Conservation (phyloP, 1,140 invertebrate genomes). For the Whitmania pigra region DNA sequence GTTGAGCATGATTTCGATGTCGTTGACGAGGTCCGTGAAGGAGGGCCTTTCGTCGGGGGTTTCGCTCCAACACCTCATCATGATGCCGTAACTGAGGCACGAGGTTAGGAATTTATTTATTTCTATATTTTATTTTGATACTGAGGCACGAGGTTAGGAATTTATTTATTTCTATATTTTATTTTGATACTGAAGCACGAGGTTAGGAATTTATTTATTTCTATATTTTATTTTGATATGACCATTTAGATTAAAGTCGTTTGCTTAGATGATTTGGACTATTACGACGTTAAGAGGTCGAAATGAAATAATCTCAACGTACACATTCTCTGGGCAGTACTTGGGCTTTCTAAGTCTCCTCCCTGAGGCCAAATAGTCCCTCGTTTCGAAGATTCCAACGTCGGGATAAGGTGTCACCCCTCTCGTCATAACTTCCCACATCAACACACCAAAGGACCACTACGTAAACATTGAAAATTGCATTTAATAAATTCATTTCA, state of each 20-base stretch:
- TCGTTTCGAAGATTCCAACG: slow-evolving; percentile 26
- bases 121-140: too few species aligned
- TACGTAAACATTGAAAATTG: slow-evolving; percentile 24
- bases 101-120: neutral
- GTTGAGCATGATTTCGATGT: slow-evolving; percentile 45
- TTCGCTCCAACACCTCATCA: slow-evolving; percentile 69
- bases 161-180: too few species aligned
- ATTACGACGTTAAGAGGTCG: too few species aligned
- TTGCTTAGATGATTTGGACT: too few species aligned
- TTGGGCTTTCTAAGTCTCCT: slow-evolving; percentile 22
- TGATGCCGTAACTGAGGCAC: slow-evolving; percentile 58
- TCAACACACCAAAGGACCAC: slow-evolving; percentile 41
- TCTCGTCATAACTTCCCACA: slow-evolving; percentile 41
- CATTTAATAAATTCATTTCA: neutral
- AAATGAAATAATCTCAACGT: too few species aligned
- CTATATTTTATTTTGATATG: too few species aligned
- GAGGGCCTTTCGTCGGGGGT: slow-evolving; percentile 62
- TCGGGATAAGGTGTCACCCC: slow-evolving; percentile 41
- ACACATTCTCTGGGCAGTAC: slow-evolving; percentile 25
- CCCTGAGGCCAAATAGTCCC: slow-evolving; percentile 17
- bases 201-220: neutral
- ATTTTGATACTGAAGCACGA: slow-evolving; percentile 41
- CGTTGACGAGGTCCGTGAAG: slow-evolving; percentile 60
- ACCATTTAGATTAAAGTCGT: too few species aligned
- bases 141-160: slow-evolving; percentile 34